These are phyloP conservation scores for Encarsia formosa DNA, from an alignment of 2,888 invertebrate species.

Conservation along the genomic window DNA sequence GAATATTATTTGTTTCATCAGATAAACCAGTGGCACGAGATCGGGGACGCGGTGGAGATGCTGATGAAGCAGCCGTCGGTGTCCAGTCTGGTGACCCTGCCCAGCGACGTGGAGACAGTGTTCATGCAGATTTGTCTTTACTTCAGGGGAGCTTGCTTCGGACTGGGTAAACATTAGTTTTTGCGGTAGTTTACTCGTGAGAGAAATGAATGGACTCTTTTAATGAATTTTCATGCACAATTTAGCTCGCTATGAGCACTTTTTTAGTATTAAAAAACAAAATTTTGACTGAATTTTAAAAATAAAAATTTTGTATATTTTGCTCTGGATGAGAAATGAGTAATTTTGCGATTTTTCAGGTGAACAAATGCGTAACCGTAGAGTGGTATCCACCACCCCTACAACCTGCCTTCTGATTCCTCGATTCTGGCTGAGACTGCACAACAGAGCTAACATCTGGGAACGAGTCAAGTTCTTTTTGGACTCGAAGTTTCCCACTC, in stretches of 20 bases:
- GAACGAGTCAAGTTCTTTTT: constrained; percentile 60
- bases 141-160: constrained; percentile 62
- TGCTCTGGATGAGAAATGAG: background rate
- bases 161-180: constrained; percentile 58
- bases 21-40: constrained; percentile 46
- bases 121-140: constrained; percentile 59
- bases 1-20: too few species aligned
- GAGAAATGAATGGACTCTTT: too few species aligned
- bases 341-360: constrained; percentile 41
- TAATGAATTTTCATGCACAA: too few species aligned
- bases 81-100: constrained; percentile 34
- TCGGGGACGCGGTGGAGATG: constrained; percentile 42
- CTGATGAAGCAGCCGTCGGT: constrained; percentile 42
- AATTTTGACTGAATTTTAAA: too few species aligned
- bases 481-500: constrained; percentile 58
- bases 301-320: too few species aligned
- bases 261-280: too few species aligned
- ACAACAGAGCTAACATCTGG: constrained; percentile 65
- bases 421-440: constrained; percentile 65
- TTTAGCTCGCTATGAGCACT: too few species aligned
- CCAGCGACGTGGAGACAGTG: constrained; percentile 41
- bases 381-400: constrained; percentile 62
- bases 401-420: constrained; percentile 68
- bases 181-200: too few species aligned
- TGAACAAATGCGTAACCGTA: constrained; percentile 64